Evolutionary conservation across 2,888 invertebrate genomes (phyloP).

Genomic region (Patella depressa): DNA sequence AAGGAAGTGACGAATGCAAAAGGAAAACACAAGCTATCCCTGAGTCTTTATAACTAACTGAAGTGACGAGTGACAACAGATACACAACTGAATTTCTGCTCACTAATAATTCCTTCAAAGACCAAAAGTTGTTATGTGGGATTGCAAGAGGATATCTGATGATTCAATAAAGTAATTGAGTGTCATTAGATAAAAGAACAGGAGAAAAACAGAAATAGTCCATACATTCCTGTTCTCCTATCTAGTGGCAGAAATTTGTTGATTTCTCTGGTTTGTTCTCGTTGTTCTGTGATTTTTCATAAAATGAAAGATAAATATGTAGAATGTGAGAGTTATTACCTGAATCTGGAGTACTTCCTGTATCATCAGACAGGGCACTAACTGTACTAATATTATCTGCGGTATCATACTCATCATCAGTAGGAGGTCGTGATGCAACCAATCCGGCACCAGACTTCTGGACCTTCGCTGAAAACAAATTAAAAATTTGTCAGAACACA

Average conservation of each 20-base stretch:
- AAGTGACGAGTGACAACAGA: too few species aligned
- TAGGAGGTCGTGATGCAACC: constrained; percentile 50
- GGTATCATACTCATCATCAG: constrained; percentile 65
- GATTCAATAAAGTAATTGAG: too few species aligned
- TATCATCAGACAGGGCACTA: constrained; percentile 83
- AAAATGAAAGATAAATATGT: background rate
- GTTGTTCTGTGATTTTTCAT: background rate
- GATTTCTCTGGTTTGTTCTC: background rate
- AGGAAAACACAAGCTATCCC: too few species aligned
- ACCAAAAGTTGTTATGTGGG: too few species aligned
- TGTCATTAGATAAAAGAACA: too few species aligned
- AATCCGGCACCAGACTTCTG: constrained; percentile 36
- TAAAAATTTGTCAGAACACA: background rate
- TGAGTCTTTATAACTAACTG: too few species aligned
- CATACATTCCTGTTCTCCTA: too few species aligned
- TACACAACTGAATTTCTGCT: too few species aligned
- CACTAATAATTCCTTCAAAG: too few species aligned
- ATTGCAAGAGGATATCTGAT: too few species aligned
- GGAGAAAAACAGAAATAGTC: too few species aligned
- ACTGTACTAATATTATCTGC: constrained; percentile 85
- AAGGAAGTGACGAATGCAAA: too few species aligned
- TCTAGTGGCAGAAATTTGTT: background rate
- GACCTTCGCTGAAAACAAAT: constrained; percentile 34
- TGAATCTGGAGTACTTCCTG: constrained; percentile 75
- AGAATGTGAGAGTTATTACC: constrained; percentile 38